phyloP scores from a whole-genome alignment of 2,113 vertebrate genomes.

The Scomber scombrus region DNA sequence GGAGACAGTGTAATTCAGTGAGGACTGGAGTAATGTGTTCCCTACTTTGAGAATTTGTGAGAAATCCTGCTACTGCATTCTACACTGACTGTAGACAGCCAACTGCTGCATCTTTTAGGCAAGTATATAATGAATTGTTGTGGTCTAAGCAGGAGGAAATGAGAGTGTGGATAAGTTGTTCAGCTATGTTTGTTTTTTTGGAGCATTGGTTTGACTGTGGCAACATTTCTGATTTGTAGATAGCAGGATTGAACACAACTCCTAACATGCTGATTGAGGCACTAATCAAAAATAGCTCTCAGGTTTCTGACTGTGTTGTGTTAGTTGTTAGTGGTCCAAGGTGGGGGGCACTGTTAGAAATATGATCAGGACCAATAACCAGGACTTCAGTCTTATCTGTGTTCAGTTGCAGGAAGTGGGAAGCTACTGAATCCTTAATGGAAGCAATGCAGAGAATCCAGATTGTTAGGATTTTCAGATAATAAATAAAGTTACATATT shows the following conservation, averaged over 20 bases:
- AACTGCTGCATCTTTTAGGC: constrained; percentile 16
- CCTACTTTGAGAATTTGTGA: not conserved
- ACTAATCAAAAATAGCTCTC: too few species aligned
- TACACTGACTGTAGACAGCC: not conserved
- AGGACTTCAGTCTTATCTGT: not conserved
- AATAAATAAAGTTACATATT: too few species aligned
- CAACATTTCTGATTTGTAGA: too few species aligned
- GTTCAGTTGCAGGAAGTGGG: not conserved
- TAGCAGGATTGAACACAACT: too few species aligned
- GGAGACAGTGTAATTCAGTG: not conserved
- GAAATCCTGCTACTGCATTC: constrained; percentile 2
- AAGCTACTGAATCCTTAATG: constrained; percentile 1
- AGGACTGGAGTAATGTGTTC: not conserved
- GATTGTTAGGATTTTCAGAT: not conserved
- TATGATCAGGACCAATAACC: not conserved
- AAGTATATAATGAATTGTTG: not conserved
- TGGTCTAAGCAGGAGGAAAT: not conserved
- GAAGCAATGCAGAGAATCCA: not conserved
- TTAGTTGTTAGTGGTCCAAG: too few species aligned
- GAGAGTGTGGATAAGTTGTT: not conserved
- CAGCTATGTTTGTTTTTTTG: not conserved
- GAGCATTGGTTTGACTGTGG: not conserved
- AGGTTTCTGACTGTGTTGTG: too few species aligned
- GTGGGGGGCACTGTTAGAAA: too few species aligned
- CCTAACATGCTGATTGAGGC: too few species aligned